These are phyloP conservation scores for Aporrectodea caliginosa DNA, from an alignment of 1,140 invertebrate species.

Conservation along the genomic window DNA sequence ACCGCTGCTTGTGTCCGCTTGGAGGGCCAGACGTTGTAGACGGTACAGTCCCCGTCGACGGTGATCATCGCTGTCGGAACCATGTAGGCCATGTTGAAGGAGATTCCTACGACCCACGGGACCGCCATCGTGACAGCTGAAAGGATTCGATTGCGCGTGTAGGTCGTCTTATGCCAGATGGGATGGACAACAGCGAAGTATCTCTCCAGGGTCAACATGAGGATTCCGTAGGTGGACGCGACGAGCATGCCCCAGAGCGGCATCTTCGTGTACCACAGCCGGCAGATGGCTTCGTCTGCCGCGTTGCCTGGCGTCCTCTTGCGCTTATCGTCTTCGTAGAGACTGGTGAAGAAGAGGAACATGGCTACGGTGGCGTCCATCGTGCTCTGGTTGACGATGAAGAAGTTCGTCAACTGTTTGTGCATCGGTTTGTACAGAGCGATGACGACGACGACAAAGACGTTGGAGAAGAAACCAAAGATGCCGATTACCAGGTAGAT, in stretches of 20 bases:
- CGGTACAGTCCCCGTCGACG: conserved; percentile 9
- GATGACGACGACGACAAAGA: conserved; percentile 25
- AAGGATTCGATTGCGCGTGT: background rate
- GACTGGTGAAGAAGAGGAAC: conserved; percentile 22
- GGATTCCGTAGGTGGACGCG: conserved; percentile 22
- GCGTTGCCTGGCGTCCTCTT: background rate
- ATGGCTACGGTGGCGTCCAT: conserved; percentile 21
- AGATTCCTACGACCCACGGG: background rate
- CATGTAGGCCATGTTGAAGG: background rate
- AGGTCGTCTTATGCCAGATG: conserved; percentile 25
- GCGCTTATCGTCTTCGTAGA: conserved; percentile 15
- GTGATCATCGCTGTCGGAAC: background rate
- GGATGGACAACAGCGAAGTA: conserved; percentile 32
- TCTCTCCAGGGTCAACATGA: conserved; percentile 27
- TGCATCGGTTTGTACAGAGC: conserved; percentile 13
- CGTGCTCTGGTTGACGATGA: conserved; percentile 18
- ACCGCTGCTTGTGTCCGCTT: background rate
- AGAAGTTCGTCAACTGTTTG: conserved; percentile 6
- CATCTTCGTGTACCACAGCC: conserved; percentile 25
- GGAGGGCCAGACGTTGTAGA: conserved; percentile 8
- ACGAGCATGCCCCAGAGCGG: conserved; percentile 24
- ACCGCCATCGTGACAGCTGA: background rate
- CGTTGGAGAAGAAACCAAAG: conserved; percentile 21
- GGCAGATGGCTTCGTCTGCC: conserved; percentile 15
- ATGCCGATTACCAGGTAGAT: conserved; percentile 6